These are phyloP conservation scores for Helicolenus hilgendorfi DNA, from an alignment of 2,797 vertebrate species.

Conservation along the genomic window DNA sequence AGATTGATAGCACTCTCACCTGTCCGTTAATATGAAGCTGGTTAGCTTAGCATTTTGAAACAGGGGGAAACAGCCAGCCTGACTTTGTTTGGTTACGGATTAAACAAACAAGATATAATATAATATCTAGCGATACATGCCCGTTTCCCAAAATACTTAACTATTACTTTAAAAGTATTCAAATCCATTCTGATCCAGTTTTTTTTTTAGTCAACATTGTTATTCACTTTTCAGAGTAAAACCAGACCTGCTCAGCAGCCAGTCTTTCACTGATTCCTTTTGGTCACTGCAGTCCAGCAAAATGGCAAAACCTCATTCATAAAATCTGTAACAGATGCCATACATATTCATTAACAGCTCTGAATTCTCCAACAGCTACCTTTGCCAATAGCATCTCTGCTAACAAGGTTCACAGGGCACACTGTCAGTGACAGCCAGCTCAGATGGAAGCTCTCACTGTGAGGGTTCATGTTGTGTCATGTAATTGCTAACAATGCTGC, in stretches of 20 bases:
- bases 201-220: neutral
- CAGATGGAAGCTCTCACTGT: neutral
- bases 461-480: neutral
- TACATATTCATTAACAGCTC: conserved; percentile 5
- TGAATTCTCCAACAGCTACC: neutral
- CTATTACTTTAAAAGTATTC: too few relatives aligned
- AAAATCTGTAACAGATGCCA: neutral
- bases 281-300: neutral
- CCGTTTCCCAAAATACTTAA: neutral
- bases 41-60: neutral
- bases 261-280: neutral
- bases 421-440: neutral
- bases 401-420: neutral
- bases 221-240: neutral
- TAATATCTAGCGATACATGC: neutral
- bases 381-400: neutral
- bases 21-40: neutral
- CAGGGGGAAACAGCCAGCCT: neutral
- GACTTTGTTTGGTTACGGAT: neutral
- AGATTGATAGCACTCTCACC: neutral
- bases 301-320: neutral
- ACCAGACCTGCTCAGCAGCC: neutral
- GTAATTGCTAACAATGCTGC: neutral
- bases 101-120: neutral
- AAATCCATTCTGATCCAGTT: neutral